These are phyloP conservation scores for Castor canadensis DNA, from an alignment of 2,113 vertebrate species.

Conservation along the genomic window DNA sequence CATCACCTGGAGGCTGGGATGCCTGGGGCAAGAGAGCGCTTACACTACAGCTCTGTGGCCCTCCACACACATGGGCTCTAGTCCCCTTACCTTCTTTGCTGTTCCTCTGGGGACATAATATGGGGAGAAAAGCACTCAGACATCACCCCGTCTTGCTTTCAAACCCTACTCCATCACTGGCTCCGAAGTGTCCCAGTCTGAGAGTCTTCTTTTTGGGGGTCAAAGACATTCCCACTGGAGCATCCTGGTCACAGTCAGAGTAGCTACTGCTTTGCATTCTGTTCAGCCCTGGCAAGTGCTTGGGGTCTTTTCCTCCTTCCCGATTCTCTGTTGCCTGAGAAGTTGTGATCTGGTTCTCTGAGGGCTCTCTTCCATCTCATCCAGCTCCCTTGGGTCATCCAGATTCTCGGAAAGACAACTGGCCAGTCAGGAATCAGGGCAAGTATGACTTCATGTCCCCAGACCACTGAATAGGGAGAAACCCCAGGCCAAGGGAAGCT, in stretches of 20 bases:
- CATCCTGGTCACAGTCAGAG: rapidly evolving
- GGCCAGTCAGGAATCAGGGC: background rate
- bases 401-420: background rate
- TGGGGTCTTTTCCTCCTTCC: background rate
- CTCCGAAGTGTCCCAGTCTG: no score
- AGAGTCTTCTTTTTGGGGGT: background rate
- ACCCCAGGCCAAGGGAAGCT: rapidly evolving
- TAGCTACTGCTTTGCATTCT: rapidly evolving
- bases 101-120: background rate
- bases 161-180: rapidly evolving
- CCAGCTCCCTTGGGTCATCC: no score
- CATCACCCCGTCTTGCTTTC: background rate
- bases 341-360: no score
- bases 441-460: no score
- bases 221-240: rapidly evolving
- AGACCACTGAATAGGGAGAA: background rate
- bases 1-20: no score
- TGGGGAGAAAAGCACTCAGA: background rate
- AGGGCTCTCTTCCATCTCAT: background rate
- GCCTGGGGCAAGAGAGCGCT: background rate
- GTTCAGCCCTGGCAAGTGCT: rapidly evolving
- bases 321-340: background rate
- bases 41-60: no score
- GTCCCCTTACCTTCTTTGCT: rapidly evolving
- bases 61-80: no score